Evolutionary conservation across 2,888 invertebrate genomes (phyloP), one percentile per base, ranked within the genome.

Genomic region (Epirrhoe alternata): DNA sequence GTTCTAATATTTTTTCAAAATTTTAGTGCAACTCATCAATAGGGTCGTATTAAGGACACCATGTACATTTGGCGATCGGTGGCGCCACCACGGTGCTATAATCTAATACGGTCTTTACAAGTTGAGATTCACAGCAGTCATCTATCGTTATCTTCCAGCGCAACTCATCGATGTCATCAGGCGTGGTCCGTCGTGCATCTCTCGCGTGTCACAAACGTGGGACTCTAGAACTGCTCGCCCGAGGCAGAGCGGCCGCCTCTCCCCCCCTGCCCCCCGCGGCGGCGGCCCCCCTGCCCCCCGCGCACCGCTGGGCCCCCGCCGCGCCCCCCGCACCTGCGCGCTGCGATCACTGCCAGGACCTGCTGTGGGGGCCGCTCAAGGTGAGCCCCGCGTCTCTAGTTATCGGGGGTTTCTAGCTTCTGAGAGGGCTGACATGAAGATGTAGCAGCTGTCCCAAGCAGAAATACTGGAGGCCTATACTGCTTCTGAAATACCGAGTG

Each of bases 321-420:
- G 96, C 59, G 55, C 69, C 71, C 12, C 63, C 74, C 55, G 74
- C 64, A 96, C 97, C 79, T 97, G 97, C 42, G 59, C 66, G 97
- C 78, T 99, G 98, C 90, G 98, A 98, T 93, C 96, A 96, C 80
- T 99, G 99, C 90, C 95, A 96, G 38, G 97, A 97, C 85, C 94
- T 98, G 69, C 94, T 98, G 56, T 98, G 98, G 98, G 98, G 98
- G 12, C 97, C 98, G 61, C 97, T 98, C 60, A 97, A 97, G 94
- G 97, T 96, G 6, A 17, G 51, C 0, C 31, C 24, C 24, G 24
- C 24, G 1, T 3, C 24, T 24, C 24, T 24, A 24, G 24, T 3
- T 24, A 3, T 24, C 3, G 24, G 24, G 24, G 24, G 24, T 24
- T 24, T 3, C 24, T 1, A 24, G 24, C n/a, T n/a, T n/a, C n/a